phyloP scores from a whole-genome alignment of 1,140 invertebrate genomes.

The Solen grandis region DNA sequence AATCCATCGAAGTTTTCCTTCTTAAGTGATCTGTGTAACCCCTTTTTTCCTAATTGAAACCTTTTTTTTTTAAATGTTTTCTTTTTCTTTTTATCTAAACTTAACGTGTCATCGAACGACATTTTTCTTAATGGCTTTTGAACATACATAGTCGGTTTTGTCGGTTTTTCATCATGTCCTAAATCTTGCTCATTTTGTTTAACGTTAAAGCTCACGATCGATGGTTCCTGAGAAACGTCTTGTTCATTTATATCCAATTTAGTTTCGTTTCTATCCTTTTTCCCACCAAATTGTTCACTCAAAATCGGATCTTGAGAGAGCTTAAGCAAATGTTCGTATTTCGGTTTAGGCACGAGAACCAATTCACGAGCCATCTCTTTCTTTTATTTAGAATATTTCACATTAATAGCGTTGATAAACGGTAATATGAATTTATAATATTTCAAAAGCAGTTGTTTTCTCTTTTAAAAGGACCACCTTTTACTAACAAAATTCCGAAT shows the following conservation, averaged over 20 bases:
- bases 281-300: constrained; percentile 10
- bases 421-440: too few species aligned
- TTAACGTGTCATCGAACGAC: not conserved
- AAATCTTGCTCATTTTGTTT: not conserved
- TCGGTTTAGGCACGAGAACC: constrained; percentile 22
- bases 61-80: constrained; percentile 3
- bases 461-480: constrained; percentile 14
- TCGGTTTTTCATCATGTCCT: constrained; percentile 15
- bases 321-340: constrained; percentile 34
- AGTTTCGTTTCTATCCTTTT: not conserved
- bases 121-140: constrained; percentile 23
- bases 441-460: too few species aligned
- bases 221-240: too few species aligned
- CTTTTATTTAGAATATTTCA: constrained; percentile 6
- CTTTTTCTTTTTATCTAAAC: not conserved
- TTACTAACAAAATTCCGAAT: constrained; percentile 9
- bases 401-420: constrained; percentile 11
- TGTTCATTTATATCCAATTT: too few species aligned
- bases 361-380: too few species aligned
- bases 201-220: too few species aligned
- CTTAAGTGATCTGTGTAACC: too few species aligned
- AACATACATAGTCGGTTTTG: constrained; percentile 1
- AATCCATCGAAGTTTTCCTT: not conserved
- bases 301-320: not conserved
- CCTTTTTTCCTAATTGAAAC: too few species aligned